Conservation (phyloP, 30 jellyfish, hydroid and myxozoan species). For the Haliclystus octoradiatus region DNA sequence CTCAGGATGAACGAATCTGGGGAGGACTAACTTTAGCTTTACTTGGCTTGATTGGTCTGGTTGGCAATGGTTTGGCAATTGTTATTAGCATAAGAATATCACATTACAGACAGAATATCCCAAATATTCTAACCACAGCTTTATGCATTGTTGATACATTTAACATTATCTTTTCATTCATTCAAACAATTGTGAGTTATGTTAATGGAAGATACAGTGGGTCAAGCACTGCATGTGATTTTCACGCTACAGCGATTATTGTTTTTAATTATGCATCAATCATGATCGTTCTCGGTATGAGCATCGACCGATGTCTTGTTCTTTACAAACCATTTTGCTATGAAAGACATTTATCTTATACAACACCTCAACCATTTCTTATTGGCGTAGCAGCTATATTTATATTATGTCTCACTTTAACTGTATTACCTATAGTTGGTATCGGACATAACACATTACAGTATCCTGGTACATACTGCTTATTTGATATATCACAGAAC, state of each 20-base stretch:
- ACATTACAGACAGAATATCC: constrained; percentile 39
- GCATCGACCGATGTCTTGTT: constrained; percentile 62
- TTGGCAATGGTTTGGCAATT: constrained; percentile 58
- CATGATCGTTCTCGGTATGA: constrained; percentile 19
- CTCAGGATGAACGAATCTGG: constrained; percentile 19
- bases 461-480: constrained; percentile 75
- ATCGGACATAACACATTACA: constrained; percentile 53
- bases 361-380: constrained; percentile 3
- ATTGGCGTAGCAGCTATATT: not conserved
- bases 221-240: constrained; percentile 46
- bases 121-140: constrained; percentile 39
- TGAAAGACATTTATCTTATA: constrained; percentile 36
- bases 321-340: constrained; percentile 73
- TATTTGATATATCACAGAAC: constrained; percentile 21
- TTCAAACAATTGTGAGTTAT: constrained; percentile 51
- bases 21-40: constrained; percentile 42
- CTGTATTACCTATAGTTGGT: constrained; percentile 38
- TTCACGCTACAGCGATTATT: constrained; percentile 43
- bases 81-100: constrained; percentile 19
- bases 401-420: constrained; percentile 1
- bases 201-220: constrained; percentile 34
- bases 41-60: constrained; percentile 43
- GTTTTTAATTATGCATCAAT: constrained; percentile 36
- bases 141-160: constrained; percentile 32
- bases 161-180: constrained; percentile 32